phyloP scores from a whole-genome alignment of 2,113 vertebrate species.

The Australoheros scitulus region DNA sequence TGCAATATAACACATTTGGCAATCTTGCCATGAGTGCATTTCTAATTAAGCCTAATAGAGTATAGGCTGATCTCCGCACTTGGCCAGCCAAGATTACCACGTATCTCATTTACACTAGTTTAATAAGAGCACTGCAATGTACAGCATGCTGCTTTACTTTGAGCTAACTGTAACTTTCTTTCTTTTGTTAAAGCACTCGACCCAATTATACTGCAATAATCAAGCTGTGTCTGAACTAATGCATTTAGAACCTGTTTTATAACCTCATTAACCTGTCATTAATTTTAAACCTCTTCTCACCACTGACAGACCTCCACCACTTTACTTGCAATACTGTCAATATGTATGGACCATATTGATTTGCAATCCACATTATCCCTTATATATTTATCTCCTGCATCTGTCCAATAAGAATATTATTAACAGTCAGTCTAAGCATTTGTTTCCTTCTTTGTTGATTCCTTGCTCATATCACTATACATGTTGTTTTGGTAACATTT shows the following conservation, averaged over 20 bases:
- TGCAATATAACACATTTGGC: neutral
- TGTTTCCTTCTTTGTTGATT: neutral
- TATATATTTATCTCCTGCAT: too few relatives aligned
- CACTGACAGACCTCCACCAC: too few relatives aligned
- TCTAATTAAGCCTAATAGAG: neutral
- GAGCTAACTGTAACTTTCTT: neutral
- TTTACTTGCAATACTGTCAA: too few relatives aligned
- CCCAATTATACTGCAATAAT: neutral
- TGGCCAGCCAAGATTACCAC: neutral
- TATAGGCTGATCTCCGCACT: neutral
- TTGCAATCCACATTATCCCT: too few relatives aligned
- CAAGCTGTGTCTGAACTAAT: neutral
- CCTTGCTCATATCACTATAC: too few relatives aligned
- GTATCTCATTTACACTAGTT: neutral
- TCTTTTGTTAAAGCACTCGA: neutral
- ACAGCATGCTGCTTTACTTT: neutral
- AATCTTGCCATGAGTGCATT: neutral
- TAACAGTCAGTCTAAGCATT: neutral
- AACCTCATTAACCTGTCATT: too few relatives aligned
- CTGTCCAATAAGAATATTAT: too few relatives aligned
- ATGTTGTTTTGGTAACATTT: neutral
- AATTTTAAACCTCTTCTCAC: too few relatives aligned
- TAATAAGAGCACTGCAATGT: neutral
- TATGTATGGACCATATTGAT: too few relatives aligned
- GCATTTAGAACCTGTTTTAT: neutral